Evolutionary conservation across 2,888 invertebrate genomes (phyloP).

Genomic region (Plutella xylostella): DNA sequence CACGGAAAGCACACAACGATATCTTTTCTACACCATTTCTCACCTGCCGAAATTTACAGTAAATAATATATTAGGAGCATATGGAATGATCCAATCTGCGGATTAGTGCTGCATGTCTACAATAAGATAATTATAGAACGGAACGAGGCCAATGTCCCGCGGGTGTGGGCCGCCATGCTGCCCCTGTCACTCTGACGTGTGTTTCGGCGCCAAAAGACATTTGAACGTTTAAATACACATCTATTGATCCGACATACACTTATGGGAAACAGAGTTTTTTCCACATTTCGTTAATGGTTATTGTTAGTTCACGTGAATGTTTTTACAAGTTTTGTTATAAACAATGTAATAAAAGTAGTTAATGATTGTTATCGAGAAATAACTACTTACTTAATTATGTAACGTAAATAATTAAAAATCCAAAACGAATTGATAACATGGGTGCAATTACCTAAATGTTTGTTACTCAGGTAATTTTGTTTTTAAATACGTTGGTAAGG

Average conservation of each 20-base stretch:
- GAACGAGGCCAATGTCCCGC: conserved; percentile 4
- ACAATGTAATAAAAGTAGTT: no score
- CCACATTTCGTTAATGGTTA: no score
- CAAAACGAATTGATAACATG: no score
- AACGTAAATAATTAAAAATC: no score
- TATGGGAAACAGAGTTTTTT: not conserved
- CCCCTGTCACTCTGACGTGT: not conserved
- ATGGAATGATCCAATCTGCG: not conserved
- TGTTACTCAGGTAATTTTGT: no score
- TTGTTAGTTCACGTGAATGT: no score
- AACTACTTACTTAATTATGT: no score
- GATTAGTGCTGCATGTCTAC: not conserved
- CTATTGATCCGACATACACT: not conserved
- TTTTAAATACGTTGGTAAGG: no score
- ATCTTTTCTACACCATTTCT: conserved; percentile 47
- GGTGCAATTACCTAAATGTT: no score
- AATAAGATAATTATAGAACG: not conserved
- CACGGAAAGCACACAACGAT: conserved; percentile 49
- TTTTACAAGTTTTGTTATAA: no score
- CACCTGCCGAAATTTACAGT: conserved; percentile 41
- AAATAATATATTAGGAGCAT: not conserved
- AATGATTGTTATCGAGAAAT: no score
- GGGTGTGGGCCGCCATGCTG: not conserved
- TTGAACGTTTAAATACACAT: conserved; percentile 24
- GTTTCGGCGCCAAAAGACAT: conserved; percentile 58